phyloP scores from a whole-genome alignment of 2,113 vertebrate genomes.

The Pteronura brasiliensis region DNA sequence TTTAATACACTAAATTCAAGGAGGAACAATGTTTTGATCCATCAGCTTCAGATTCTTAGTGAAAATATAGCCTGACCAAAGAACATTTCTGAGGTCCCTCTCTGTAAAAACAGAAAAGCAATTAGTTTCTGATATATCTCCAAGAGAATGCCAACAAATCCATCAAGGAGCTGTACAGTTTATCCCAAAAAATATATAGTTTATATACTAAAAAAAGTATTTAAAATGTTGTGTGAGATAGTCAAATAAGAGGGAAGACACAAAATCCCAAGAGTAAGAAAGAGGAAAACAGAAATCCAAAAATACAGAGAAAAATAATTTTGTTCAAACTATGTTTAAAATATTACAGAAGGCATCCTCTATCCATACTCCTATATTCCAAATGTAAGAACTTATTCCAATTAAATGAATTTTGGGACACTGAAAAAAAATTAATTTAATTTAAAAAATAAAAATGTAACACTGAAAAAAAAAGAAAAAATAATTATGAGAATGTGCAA shows the following conservation, averaged over 20 bases:
- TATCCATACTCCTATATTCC: not conserved
- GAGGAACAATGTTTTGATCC: not conserved
- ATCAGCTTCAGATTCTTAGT: not conserved
- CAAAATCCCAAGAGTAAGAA: not conserved
- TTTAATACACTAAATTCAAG: not conserved
- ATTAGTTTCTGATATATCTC: not conserved
- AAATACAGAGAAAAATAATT: not conserved
- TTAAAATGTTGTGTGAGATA: not conserved
- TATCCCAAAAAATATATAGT: slow-evolving; percentile 16
- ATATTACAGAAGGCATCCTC: not conserved
- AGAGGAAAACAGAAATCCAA: not conserved
- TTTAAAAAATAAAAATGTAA: too few relatives aligned
- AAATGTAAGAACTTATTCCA: not conserved
- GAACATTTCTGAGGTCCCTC: slow-evolving; percentile 40
- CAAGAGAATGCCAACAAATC: not conserved
- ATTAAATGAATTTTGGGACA: not conserved
- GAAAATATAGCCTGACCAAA: not conserved
- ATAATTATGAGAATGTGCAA: not conserved
- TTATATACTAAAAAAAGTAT: not conserved
- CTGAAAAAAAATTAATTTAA: too few relatives aligned
- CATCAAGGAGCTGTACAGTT: not conserved
- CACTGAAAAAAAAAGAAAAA: too few relatives aligned
- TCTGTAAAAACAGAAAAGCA: not conserved
- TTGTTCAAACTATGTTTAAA: not conserved
- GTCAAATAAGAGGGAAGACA: not conserved